phyloP scores from a whole-genome alignment of 2,888 invertebrate species.

The Acleris holmiana region DNA sequence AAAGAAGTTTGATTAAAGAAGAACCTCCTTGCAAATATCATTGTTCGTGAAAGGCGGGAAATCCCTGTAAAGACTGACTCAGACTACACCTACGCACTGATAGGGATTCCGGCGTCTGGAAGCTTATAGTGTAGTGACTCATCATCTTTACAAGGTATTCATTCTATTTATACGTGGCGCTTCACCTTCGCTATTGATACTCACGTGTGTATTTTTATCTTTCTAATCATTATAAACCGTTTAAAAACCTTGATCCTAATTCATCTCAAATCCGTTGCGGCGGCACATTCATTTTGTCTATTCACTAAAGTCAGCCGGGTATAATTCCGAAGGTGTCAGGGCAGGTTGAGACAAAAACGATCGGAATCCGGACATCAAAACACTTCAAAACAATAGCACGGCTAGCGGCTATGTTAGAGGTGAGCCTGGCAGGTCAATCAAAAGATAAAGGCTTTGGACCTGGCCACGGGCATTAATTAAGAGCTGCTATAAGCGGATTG shows the following conservation, averaged over 20 bases:
- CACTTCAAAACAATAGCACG: conserved; percentile 26
- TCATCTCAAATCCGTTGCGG: conserved; percentile 8
- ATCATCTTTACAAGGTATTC: conserved; percentile 22
- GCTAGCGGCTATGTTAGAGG: not conserved
- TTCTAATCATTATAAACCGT: not conserved
- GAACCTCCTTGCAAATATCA: conserved; percentile 5
- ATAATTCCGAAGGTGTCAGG: conserved; percentile 14
- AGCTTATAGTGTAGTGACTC: conserved; percentile 23
- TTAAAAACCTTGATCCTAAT: conserved; percentile 16
- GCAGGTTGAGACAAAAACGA: conserved; percentile 22
- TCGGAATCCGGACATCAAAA: conserved; percentile 30
- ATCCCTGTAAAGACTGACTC: conserved; percentile 19
- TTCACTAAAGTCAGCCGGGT: conserved; percentile 13
- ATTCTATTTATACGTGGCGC: conserved; percentile 3
- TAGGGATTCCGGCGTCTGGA: conserved; percentile 34
- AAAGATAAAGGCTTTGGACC: conserved; percentile 73
- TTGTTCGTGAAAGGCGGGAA: conserved; percentile 12
- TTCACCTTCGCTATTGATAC: too few species aligned
- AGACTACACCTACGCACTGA: conserved; percentile 24
- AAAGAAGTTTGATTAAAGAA: conserved; percentile 24
- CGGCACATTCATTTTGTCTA: conserved; percentile 5
- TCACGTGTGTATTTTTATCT: not conserved
- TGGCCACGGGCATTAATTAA: conserved; percentile 71
- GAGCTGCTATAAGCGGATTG: conserved; percentile 71
- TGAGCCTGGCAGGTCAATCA: conserved; percentile 69